phyloP scores from a whole-genome alignment of 2,113 vertebrate genomes.

The Thunnus thynnus region DNA sequence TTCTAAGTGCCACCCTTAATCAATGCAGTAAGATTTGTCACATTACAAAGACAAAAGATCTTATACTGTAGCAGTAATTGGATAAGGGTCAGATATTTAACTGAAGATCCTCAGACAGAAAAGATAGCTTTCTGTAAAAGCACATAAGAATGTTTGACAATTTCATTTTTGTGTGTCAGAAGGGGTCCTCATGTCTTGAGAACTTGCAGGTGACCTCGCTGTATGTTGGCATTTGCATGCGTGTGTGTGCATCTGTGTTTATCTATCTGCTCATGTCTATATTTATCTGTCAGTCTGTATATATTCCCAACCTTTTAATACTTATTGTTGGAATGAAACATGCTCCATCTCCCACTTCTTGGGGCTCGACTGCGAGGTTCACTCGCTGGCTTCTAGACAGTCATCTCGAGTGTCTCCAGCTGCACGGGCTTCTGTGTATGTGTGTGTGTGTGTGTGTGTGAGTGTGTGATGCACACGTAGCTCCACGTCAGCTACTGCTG shows the following conservation, averaged over 20 bases:
- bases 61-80: not conserved
- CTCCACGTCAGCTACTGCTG: slow-evolving; percentile 76
- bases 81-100: not conserved
- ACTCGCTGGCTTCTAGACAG: slow-evolving; percentile 51
- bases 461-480: slow-evolving; percentile 27
- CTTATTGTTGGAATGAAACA: slow-evolving; percentile 36
- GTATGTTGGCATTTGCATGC: slow-evolving; percentile 15
- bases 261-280: slow-evolving; percentile 9
- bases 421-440: slow-evolving; percentile 32
- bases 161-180: slow-evolving; percentile 4
- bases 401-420: slow-evolving; percentile 70
- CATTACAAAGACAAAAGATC: not conserved
- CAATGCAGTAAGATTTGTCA: not conserved
- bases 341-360: slow-evolving; percentile 18
- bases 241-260: slow-evolving; percentile 27
- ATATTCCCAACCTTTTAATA: slow-evolving; percentile 46
- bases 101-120: not conserved
- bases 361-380: slow-evolving; percentile 15
- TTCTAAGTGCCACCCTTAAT: not conserved
- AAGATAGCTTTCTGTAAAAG: not conserved
- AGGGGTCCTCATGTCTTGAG: not conserved
- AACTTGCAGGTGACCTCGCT: slow-evolving; percentile 1
- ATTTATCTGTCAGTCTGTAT: slow-evolving; percentile 57
- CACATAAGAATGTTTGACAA: slow-evolving; percentile 2
- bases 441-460: slow-evolving; percentile 14